phyloP scores from a whole-genome alignment of 1,140 invertebrate species.

The Paralvinella palmiformis region DNA sequence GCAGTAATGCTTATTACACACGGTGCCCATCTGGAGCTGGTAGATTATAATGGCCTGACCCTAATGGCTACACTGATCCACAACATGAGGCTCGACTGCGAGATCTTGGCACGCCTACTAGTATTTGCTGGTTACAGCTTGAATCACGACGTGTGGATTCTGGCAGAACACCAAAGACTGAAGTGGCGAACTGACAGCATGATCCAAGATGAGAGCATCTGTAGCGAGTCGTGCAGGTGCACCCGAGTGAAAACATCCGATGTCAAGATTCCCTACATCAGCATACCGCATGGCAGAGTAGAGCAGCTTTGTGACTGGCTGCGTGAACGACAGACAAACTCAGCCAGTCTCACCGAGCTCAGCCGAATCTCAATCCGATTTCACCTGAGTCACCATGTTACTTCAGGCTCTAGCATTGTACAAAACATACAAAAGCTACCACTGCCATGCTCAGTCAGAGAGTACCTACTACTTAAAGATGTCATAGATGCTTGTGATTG shows the following conservation, averaged over 20 bases:
- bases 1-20: constrained; percentile 9
- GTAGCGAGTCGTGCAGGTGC: too few relatives aligned
- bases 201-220: too few relatives aligned
- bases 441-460: constrained; percentile 1
- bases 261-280: neutral
- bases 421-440: constrained; percentile 5
- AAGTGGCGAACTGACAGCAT: too few relatives aligned
- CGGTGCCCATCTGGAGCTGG: neutral
- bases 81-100: constrained; percentile 10
- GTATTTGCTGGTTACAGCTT: constrained; percentile 13
- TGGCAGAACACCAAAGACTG: too few relatives aligned
- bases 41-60: neutral
- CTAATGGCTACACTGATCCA: constrained; percentile 6
- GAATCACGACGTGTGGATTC: constrained; percentile 11
- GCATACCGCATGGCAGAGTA: constrained; percentile 3
- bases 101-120: constrained; percentile 8
- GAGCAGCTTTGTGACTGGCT: constrained; percentile 12
- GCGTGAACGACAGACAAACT: neutral
- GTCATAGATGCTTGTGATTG: too few relatives aligned
- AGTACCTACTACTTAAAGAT: too few relatives aligned
- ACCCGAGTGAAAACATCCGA: too few relatives aligned
- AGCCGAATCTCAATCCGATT: constrained; percentile 1
- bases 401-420: constrained; percentile 5
- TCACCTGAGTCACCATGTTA: neutral
- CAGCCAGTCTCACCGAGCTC: neutral